A percentile compares a stretch with the other conserved stretches of the same genome.
Conservation (phyloP, 2,797 vertebrate genomes). For the Ctenosaura bakeri region DNA sequence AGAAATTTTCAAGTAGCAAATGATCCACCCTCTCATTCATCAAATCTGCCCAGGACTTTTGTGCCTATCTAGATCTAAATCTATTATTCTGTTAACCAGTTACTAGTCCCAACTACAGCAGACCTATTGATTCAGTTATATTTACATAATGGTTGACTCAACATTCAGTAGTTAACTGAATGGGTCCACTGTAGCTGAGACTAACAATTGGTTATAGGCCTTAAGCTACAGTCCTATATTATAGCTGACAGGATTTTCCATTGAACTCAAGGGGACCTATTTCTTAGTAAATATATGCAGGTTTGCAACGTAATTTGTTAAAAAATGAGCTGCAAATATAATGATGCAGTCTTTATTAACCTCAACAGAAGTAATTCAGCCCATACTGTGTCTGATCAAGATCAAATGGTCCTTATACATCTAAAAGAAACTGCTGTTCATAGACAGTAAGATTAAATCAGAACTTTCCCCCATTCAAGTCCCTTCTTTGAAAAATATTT, state of each 20-base stretch:
- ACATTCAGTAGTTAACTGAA: too few relatives aligned
- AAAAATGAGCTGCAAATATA: neutral
- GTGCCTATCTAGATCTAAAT: neutral
- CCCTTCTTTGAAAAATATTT: conserved; percentile 3
- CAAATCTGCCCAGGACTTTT: neutral
- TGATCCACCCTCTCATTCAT: neutral
- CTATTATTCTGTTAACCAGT: neutral
- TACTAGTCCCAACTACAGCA: neutral
- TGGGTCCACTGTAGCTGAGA: too few relatives aligned
- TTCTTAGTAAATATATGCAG: neutral
- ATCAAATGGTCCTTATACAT: conserved; percentile 25
- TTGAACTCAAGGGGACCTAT: neutral
- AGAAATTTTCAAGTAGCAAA: neutral
- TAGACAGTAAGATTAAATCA: neutral
- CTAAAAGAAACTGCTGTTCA: conserved; percentile 3
- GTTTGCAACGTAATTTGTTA: neutral
- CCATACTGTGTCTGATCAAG: neutral
- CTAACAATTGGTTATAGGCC: too few relatives aligned
- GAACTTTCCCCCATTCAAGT: neutral
- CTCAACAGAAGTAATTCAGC: neutral
- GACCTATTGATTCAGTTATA: too few relatives aligned
- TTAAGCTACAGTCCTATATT: neutral
- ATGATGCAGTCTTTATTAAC: neutral
- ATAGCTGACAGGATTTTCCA: neutral
- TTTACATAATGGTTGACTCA: too few relatives aligned